Evolutionary conservation across 2,797 vertebrate genomes (phyloP), one percentile per base, ranked within the genome.

Genomic region (Poecilia gillii): DNA sequence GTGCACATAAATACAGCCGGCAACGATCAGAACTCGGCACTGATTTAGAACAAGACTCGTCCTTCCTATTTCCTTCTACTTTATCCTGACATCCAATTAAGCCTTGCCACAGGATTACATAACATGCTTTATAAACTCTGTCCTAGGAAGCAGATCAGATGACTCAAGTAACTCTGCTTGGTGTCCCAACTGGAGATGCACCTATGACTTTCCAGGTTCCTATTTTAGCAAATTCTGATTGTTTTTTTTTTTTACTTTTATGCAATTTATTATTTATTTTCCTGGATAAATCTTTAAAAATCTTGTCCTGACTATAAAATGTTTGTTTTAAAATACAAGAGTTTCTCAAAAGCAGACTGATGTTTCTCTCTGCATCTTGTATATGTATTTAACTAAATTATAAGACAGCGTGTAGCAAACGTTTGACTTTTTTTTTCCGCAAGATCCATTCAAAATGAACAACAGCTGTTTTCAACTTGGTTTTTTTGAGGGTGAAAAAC

Each of bases 31-130:
- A 68, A 25, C 49, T 25, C 33, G 41, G 12, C 13, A 72, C 53
- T 46, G 77, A 81, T 73, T 81, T 73, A 77, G 51, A 74, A 0
- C 18, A 31, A 59, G 73, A 74, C 57, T 18, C 80, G 45, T 80
- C 71, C n/a, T 66, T 74, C 87, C 91, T 91, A 91, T 93, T 94
- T 94, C 77, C 78, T 89, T 77, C 81, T 70, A 74, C 36, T 79
- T 93, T 83, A 92, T 92, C 91, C 91, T 78, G 79, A 84, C 84
- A 94, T 92, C 91, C 91, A 89, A 91, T 95, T 92, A 93, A 86
- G 79, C 31, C 66, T 66, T 28, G 76, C 89, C 62, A 66, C 45
- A 79, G 75, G 86, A 93, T 93, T 92, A 94, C 73, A 45, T 76
- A 13, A 75, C 79, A 57, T 74, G 75, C 49, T 55, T 75, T 75